These are phyloP conservation scores for Apodemus agrarius DNA, from an alignment of 2,797 vertebrate genomes.

Conservation along the genomic window DNA sequence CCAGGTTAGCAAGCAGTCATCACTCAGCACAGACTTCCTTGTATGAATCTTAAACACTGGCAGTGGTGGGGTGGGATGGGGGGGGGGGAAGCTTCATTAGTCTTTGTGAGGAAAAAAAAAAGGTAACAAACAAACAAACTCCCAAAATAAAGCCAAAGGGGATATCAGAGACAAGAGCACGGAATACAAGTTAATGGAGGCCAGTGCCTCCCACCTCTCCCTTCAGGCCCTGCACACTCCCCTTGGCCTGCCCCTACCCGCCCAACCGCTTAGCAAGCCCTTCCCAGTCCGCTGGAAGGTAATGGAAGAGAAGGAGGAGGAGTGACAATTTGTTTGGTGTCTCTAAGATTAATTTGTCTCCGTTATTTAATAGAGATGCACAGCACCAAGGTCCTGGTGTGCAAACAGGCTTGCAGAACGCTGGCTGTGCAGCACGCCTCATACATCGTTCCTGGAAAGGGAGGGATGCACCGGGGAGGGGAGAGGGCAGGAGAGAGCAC, in stretches of 20 bases:
- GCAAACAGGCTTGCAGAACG: slow-evolving; percentile 89
- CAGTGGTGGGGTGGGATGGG: slow-evolving; percentile 60
- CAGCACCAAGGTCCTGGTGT: slow-evolving; percentile 89
- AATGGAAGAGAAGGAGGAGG: slow-evolving; percentile 85
- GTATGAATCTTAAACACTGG: slow-evolving; percentile 85
- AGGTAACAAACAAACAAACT: slow-evolving; percentile 80
- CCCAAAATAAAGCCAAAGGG: slow-evolving; percentile 80
- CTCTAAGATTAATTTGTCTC: slow-evolving; percentile 92
- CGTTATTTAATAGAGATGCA: slow-evolving; percentile 92
- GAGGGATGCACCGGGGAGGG: slow-evolving; percentile 74
- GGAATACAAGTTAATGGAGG: slow-evolving; percentile 59
- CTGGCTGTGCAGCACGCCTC: slow-evolving; percentile 88
- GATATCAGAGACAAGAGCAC: slow-evolving; percentile 58
- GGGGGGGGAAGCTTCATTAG: neutral
- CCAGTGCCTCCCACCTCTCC: slow-evolving; percentile 67
- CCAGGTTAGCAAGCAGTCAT: slow-evolving; percentile 81
- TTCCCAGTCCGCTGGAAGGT: slow-evolving; percentile 86
- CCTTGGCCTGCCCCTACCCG: neutral
- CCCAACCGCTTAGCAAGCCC: slow-evolving; percentile 80
- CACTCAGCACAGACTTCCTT: slow-evolving; percentile 81
- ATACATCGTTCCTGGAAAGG: slow-evolving; percentile 87
- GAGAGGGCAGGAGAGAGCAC: slow-evolving; percentile 77
- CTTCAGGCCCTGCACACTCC: slow-evolving; percentile 45
- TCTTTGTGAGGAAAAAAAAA: slow-evolving; percentile 42
- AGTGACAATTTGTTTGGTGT: slow-evolving; percentile 92